Base-by-base conservation (phyloP, 2,797 vertebrate species). In the Coracias cyanogaster region DNA sequence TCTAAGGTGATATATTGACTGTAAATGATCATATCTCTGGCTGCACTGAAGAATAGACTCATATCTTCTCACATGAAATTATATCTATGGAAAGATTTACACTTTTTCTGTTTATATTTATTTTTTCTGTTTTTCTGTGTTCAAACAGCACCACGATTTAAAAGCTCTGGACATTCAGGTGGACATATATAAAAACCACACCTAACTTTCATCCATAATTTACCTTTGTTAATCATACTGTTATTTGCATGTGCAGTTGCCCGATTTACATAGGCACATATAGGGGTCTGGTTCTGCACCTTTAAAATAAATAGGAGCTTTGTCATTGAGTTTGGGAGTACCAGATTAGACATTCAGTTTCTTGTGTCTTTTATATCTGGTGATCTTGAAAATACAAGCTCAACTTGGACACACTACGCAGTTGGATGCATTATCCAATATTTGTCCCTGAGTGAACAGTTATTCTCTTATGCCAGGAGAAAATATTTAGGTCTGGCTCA, bases 361-460 rank as follows among this genome's bases (percentile, higher is more conserved):
- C 81, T 71, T 0, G 0, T 69, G 33, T 71, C 46, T 89, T 82
- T 93, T 0, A 1, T 64, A n/a, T 90, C 62, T 72, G 73, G n/a
- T 74, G 39, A 61, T 93, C 83, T 86, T 93, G 86, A 90, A 95
- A 95, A 77, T 74, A 31, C 17, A 67, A 61, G 33, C 73, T 86
- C 1, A 4, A 1, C 57, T 82, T 86, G 64, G 64, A 84, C 1
- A 15, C 55, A 10, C 10, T 82, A 62, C 45, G 77, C 66, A 66
- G 41, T 67, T 89, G 80, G 45, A 54, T 86, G 17, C 60, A 39
- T 86, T 72, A 66, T 70, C 80, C 62, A 29, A 3, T 83, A 80
- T 82, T 72, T 69, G 66, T 41, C 49, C 82, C 62, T 79, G 80
- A 76, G 33, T 2, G 15, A 93, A 61, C 24, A 82, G 77, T 91